These are phyloP conservation scores for Neotoxoptera formosana DNA, from an alignment of 1,140 invertebrate genomes.

Conservation along the genomic window DNA sequence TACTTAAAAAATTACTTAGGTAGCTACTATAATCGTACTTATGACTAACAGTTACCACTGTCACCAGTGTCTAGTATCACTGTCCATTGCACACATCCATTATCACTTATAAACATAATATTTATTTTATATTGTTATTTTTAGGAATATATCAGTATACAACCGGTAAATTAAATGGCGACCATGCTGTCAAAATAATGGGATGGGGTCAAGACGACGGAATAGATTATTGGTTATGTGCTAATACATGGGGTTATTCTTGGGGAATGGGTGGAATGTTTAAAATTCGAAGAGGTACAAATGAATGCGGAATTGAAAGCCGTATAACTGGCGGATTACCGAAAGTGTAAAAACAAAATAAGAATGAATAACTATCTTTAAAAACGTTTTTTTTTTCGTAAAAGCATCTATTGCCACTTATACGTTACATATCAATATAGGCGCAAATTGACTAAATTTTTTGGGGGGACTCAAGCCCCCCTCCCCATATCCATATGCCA, in stretches of 20 bases:
- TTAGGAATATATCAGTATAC: conserved; percentile 85
- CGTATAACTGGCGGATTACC: conserved; percentile 48
- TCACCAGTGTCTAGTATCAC: no score
- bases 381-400: not conserved
- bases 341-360: not conserved
- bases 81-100: not conserved
- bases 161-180: conserved; percentile 76
- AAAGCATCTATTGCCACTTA: not conserved
- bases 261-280: conserved; percentile 92
- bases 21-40: not conserved
- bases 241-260: conserved; percentile 90
- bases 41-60: not conserved
- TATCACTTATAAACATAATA: not conserved
- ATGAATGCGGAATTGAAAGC: conserved; percentile 84
- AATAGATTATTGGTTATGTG: conserved; percentile 86
- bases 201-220: conserved; percentile 71
- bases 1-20: not conserved
- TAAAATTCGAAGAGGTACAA: conserved; percentile 81
- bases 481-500: no score
- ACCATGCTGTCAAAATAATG: conserved; percentile 87
- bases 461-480: no score
- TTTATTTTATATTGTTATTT: conserved; percentile 62
- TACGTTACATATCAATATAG: not conserved
- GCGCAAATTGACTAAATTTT: no score
- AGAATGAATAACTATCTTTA: not conserved